phyloP scores from a whole-genome alignment of 1,140 invertebrate genomes.

The Subanguina moxae region DNA sequence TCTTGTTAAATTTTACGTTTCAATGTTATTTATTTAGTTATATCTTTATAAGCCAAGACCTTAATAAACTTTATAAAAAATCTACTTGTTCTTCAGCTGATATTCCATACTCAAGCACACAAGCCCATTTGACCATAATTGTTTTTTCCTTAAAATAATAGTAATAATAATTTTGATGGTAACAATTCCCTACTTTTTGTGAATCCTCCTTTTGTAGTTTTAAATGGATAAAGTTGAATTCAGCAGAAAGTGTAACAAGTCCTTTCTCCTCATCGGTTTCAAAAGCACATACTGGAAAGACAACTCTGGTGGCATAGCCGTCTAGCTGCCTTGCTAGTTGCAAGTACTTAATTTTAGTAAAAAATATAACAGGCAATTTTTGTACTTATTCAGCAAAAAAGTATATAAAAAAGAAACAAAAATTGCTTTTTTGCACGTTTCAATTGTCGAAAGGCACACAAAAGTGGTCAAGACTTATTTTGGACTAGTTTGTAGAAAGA shows the following conservation, averaged over 20 bases:
- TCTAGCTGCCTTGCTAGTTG: slow-evolving; percentile 33
- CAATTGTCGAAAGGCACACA: too few relatives aligned
- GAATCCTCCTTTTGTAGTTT: slow-evolving; percentile 29
- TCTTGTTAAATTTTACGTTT: too few relatives aligned
- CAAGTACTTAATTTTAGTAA: slow-evolving; percentile 41
- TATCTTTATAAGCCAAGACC: too few relatives aligned
- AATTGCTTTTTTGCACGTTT: too few relatives aligned
- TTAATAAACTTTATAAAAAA: too few relatives aligned
- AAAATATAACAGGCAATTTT: too few relatives aligned
- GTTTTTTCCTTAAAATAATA: slow-evolving; percentile 28
- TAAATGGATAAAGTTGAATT: slow-evolving; percentile 29
- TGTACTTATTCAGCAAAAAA: too few relatives aligned
- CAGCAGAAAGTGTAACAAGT: slow-evolving; percentile 15
- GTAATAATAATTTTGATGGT: not conserved
- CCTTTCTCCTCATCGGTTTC: slow-evolving; percentile 26
- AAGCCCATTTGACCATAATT: slow-evolving; percentile 27
- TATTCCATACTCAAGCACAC: slow-evolving; percentile 25
- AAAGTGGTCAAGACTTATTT: too few relatives aligned
- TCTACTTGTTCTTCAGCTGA: slow-evolving; percentile 24
- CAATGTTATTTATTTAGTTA: too few relatives aligned
- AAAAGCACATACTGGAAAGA: slow-evolving; percentile 36
- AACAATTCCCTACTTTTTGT: slow-evolving; percentile 27
- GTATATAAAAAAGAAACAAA: too few relatives aligned
- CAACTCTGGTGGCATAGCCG: slow-evolving; percentile 28
- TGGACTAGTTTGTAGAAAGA: too few relatives aligned